phyloP scores from a whole-genome alignment of 2,797 vertebrate species.

The Sebastes taczanowskii region DNA sequence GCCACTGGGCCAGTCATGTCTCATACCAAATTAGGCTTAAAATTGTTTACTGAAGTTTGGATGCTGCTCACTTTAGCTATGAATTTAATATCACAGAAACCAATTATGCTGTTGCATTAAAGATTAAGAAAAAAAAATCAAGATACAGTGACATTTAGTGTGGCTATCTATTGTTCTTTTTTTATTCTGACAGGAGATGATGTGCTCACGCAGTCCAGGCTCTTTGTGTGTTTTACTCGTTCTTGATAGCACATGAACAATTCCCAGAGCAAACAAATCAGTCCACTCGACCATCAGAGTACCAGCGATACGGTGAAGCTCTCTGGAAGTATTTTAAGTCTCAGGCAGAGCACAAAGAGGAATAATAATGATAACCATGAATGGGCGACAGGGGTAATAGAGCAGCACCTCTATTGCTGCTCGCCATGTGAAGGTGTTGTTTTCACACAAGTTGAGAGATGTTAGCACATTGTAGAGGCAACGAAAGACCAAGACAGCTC shows the following conservation, averaged over 20 bases:
- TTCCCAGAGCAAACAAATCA: conserved; percentile 60
- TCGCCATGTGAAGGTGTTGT: conserved; percentile 69
- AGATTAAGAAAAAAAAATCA: conserved; percentile 61
- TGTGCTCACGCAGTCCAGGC: conserved; percentile 24
- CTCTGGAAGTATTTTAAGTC: conserved; percentile 71
- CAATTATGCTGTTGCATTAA: conserved; percentile 71
- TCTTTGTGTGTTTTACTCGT: conserved; percentile 46
- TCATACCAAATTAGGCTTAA: conserved; percentile 88
- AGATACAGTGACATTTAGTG: conserved; percentile 47
- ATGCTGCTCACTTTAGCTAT: conserved; percentile 76
- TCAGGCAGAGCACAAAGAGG: conserved; percentile 66
- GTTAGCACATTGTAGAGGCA: conserved; percentile 65
- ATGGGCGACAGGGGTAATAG: conserved; percentile 75
- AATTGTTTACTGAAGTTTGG: conserved; percentile 84
- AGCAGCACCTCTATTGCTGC: conserved; percentile 68
- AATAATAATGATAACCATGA: conserved; percentile 79
- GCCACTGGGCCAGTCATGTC: conserved; percentile 85
- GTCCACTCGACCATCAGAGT: conserved; percentile 52
- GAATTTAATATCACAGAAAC: conserved; percentile 78
- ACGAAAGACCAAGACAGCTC: conserved; percentile 63
- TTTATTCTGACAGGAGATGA: conserved; percentile 49
- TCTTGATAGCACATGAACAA: conserved; percentile 41
- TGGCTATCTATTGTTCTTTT: conserved; percentile 47
- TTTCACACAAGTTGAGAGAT: conserved; percentile 65
- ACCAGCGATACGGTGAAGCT: conserved; percentile 35